These are phyloP conservation scores for Alcis repandata DNA, from an alignment of 2,888 invertebrate species.

Conservation along the genomic window DNA sequence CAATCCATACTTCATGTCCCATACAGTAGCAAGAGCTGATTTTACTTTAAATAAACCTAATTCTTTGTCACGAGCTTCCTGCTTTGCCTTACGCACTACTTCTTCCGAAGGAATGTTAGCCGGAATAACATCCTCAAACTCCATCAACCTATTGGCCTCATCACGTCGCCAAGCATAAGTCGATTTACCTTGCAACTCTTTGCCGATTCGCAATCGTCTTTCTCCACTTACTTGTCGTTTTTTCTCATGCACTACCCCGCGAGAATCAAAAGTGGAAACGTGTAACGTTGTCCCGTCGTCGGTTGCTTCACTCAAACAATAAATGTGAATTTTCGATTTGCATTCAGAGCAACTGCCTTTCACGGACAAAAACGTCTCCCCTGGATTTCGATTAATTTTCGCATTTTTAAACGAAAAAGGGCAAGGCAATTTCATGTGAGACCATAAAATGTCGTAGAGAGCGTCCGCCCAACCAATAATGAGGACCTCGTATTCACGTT, in stretches of 20 bases:
- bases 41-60: neutral
- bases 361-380: neutral
- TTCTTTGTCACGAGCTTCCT: neutral
- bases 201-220: no score
- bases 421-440: neutral
- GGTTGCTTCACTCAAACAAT: neutral
- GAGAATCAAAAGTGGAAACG: neutral
- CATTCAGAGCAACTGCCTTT: conserved; percentile 1
- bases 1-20: conserved; percentile 3
- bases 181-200: no score
- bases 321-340: conserved; percentile 1
- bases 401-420: neutral
- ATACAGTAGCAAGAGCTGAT: neutral
- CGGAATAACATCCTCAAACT: neutral
- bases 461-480: neutral
- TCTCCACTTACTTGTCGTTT: no score
- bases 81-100: neutral
- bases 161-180: conserved; percentile 2
- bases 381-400: conserved; percentile 2
- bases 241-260: no score
- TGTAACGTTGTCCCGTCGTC: neutral
- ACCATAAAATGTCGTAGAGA: neutral
- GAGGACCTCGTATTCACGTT: neutral
- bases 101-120: conserved; percentile 1
- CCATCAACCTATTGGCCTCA: neutral